phyloP scores from a whole-genome alignment of 2,113 vertebrate genomes.

The Varanus salvator region DNA sequence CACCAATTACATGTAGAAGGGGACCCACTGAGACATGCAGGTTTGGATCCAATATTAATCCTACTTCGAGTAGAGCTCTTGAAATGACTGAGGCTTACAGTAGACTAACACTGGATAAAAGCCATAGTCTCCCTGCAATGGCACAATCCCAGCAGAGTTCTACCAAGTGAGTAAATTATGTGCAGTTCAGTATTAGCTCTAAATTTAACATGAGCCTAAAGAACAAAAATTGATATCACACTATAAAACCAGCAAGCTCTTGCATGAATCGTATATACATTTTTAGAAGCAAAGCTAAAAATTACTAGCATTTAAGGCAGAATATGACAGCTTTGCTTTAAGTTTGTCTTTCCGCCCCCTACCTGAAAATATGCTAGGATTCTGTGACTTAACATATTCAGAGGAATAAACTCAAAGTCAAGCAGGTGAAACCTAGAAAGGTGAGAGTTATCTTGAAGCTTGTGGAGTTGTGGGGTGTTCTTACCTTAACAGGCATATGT shows the following conservation, averaged over 20 bases:
- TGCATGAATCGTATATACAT: background rate
- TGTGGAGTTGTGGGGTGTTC: background rate
- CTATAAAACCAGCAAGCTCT: background rate
- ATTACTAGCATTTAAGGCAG: conserved; percentile 24
- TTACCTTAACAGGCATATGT: conserved; percentile 46
- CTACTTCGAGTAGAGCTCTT: too few species aligned
- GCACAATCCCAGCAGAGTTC: background rate
- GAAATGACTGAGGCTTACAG: too few species aligned
- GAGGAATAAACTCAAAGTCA: conserved; percentile 5
- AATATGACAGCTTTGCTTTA: conserved; percentile 32
- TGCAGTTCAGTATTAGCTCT: too few species aligned
- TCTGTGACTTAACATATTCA: background rate
- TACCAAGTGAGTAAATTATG: background rate
- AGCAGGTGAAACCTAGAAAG: background rate
- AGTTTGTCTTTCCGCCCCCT: conserved; percentile 30
- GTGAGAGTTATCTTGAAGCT: conserved; percentile 22
- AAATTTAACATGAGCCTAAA: background rate
- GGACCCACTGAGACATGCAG: too few species aligned
- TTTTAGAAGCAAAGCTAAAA: conserved; percentile 31
- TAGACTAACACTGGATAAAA: too few species aligned
- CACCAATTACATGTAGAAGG: too few species aligned
- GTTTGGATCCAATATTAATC: too few species aligned
- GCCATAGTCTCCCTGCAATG: background rate
- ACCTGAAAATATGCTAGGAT: conserved; percentile 21
- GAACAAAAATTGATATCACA: background rate